Base-by-base conservation (phyloP, 2,797 vertebrate species). In the Channa striata region DNA sequence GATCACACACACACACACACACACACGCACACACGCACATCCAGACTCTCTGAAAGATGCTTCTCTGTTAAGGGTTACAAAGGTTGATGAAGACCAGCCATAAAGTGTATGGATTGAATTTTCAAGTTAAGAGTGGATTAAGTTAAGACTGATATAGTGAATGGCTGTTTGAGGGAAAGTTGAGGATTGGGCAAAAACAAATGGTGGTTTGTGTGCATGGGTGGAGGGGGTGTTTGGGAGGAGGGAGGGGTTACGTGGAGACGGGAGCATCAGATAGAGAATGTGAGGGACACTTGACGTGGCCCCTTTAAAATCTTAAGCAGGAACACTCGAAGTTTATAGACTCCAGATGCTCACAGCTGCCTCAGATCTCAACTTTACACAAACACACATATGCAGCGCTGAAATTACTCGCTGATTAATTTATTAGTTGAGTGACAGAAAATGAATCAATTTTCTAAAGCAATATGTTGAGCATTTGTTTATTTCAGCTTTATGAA, bases 21-120 rank as follows among this genome's bases (percentile, higher is more conserved):
- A 51, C 50, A 6, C 14, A 40, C 44, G 11, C 20, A 44, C 48
- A 59, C 30, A 20, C 37, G 39, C 33, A 50, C 40, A 43, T 37
- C 33, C 60, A 36, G 60, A 39, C 47, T n/a, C n/a, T n/a, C n/a
- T n/a, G n/a, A 74, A 68, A 84, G 75, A 72, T 72, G 39, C 53
- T 48, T 81, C 83, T 86, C 81, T 88, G 66, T 87, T 17, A 2
- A 40, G 53, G 79, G 83, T 85, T 66, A 68, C 74, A 83, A 62
- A 82, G 72, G 69, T 84, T 68, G 61, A 81, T 59, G 42, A 77
- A 71, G 62, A 21, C 50, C 54, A 44, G 54, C 71, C 73, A 77
- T 67, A 83, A 86, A 68, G 68, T 74, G 72, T 72, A 77, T 42
- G 53, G 47, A 67, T 70, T 69, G 77, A 37, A 4, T 74, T 78